Evolutionary conservation across 2,113 vertebrate species (phyloP), one percentile per base, ranked within the genome.

Genomic region (Bubo bubo): DNA sequence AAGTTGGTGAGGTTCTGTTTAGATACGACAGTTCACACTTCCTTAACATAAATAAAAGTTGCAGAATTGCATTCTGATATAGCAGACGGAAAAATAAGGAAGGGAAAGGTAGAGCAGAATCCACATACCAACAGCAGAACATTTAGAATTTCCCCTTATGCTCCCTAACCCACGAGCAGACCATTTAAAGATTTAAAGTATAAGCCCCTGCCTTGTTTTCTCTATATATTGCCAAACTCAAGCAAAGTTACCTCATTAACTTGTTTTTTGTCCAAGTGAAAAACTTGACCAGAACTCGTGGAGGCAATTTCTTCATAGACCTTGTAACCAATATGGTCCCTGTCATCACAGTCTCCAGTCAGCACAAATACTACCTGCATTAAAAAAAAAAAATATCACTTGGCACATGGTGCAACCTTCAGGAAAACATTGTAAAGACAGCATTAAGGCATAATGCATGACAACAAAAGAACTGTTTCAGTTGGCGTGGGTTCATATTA

Each of bases 221-320:
- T 62, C 30, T 26, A 9, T 22, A 3, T 5, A 60, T 17, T 70
- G 66, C 24, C 91, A 58, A 90, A 62, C 30, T 28, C 34, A 26
- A 83, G 64, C 12, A 28, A 85, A 93, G 97, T 98, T 98, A 99
- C 99, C 99, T 99, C 99, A 95, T 99, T 99, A 86, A 99, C 99
- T 98, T 99, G 99, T 70, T 99, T 99, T 97, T 99, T 99, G 97
- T 99, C 99, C 90, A 99, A 97, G 95, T 99, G 99, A 96, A 99
- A 99, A 79, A 99, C 98, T 97, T 99, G 99, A 45, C 99, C 99
- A 64, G 99, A 99, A 96, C 99, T 99, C 26, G 99, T 99, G 23
- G 99, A 99, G 50, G 99, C 99, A 34, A 99, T 99, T 98, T 99
- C 99, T 98, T 99, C 99, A 52, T 99, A 99, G 34, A 98, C 99